A percentile compares a stretch with the other conserved stretches of the same genome.
Conservation (phyloP, 2,113 vertebrate genomes). For the Stegastes partitus region DNA sequence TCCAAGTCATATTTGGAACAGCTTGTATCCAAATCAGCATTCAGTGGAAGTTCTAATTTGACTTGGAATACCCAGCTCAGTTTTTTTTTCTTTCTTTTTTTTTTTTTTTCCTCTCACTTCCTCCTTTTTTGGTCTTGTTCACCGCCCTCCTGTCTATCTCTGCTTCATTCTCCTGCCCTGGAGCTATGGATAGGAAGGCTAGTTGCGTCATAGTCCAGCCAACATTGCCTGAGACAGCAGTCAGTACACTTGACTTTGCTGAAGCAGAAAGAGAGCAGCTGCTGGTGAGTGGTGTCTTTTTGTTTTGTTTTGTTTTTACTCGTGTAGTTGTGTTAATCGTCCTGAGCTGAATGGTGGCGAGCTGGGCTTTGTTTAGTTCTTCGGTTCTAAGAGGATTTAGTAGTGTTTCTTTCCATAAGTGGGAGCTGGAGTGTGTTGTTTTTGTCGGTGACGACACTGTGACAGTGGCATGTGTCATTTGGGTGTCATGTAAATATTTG, state of each 20-base stretch:
- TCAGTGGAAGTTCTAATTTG: slow-evolving; percentile 36
- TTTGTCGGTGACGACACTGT: slow-evolving; percentile 27
- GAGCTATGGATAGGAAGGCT: slow-evolving; percentile 71
- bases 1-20: slow-evolving; percentile 56
- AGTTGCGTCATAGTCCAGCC: slow-evolving; percentile 71
- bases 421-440: slow-evolving; percentile 8
- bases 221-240: slow-evolving; percentile 48
- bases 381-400: slow-evolving; percentile 26
- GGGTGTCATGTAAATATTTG: slow-evolving; percentile 59
- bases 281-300: slow-evolving; percentile 64
- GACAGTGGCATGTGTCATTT: slow-evolving; percentile 51
- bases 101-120: slow-evolving; percentile 44
- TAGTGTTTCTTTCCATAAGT: slow-evolving; percentile 8
- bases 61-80: slow-evolving; percentile 26
- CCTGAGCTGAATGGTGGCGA: not conserved
- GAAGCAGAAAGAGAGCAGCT: slow-evolving; percentile 61
- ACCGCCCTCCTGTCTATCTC: slow-evolving; percentile 58
- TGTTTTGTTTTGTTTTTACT: no score
- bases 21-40: slow-evolving; percentile 27
- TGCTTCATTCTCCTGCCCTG: slow-evolving; percentile 60
- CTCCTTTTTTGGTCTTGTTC: slow-evolving; percentile 75
- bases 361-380: slow-evolving; percentile 5
- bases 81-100: not conserved
- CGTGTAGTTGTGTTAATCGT: slow-evolving; percentile 20
- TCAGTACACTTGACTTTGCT: slow-evolving; percentile 68